Base-by-base conservation (phyloP, 30 jellyfish, hydroid and myxozoan species). In the Rhopilema esculentum region DNA sequence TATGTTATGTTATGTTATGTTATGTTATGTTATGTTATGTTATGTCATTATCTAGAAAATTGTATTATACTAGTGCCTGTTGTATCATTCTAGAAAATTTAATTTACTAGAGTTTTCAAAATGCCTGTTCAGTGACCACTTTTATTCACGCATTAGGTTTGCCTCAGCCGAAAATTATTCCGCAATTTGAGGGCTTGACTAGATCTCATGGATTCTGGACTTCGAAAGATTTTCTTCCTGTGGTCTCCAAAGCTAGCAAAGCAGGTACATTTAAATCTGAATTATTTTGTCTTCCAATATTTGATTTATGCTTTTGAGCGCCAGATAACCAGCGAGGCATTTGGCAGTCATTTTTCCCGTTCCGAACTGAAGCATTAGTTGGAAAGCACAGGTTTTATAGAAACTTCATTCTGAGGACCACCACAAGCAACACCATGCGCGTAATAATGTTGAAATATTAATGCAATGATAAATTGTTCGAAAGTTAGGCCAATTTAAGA, bases 201-300 rank as follows among this genome's bases (percentile, higher is more conserved):
- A 86, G 53, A 24, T 51, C 71, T 21, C 84, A 94, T 72, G 99
- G 99, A 2, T 94, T 94, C 67, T 85, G 85, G 76, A 89, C 99
- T 7, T 94, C 99, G 23, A 94, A 94, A 53, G 91, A 94, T 40
- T 94, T 84, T 26, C 92, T 94, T 0, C 99, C 99, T 4, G 89
- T 91, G 21, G 99, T 94, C 16, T 88, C 99, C 32, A 89, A 67
- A 57, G 99, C 91, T 22, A 94, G 99, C 88, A 94, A 94, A 81
- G 89, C 99, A 50, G 99, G 99, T 94, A 66, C 4, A 33, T 8
- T 32, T 24, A 15, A 12, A 31, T 30, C 8, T n/a, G 17, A 6
- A 19, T 1, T 24, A 19, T 4, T 1, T 1, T 4, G 18, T 4
- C 17, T 8, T 7, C 72, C 29, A 6, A 6, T 17, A 6, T 2